These are phyloP conservation scores for Scaptomyza polygonia DNA, from an alignment of 2,888 invertebrate genomes.

Conservation along the genomic window DNA sequence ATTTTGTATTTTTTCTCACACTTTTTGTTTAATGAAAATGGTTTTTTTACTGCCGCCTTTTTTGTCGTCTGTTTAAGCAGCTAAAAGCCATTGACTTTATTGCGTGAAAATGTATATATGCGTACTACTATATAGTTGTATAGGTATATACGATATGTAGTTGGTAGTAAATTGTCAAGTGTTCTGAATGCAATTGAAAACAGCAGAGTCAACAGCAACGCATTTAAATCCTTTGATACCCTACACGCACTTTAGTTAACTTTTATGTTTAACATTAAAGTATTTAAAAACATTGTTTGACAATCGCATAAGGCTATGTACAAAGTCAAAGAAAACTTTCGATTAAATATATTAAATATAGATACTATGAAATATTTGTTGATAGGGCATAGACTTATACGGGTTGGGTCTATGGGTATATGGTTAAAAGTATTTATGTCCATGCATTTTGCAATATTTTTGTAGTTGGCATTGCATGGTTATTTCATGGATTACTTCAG, in stretches of 20 bases:
- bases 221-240: conserved; percentile 26
- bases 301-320: too few relatives aligned
- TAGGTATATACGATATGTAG: conserved; percentile 20
- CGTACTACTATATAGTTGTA: conserved; percentile 10
- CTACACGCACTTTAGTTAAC: conserved; percentile 5
- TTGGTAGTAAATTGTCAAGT: conserved; percentile 72
- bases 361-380: not conserved
- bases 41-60: conserved; percentile 44
- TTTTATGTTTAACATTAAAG: not conserved
- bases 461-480: conserved; percentile 28
- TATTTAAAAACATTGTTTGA: too few relatives aligned
- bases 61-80: conserved; percentile 25
- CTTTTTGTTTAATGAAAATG: conserved; percentile 35
- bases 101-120: conserved; percentile 67
- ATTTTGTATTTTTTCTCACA: conserved; percentile 24
- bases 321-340: not conserved
- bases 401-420: too few relatives aligned
- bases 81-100: conserved; percentile 60
- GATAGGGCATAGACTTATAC: too few relatives aligned
- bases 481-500: conserved; percentile 56
- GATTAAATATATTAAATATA: not conserved
- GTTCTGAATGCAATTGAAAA: conserved; percentile 72
- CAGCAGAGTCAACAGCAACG: conserved; percentile 49
- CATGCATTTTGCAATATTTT: not conserved
- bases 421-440: conserved; percentile 9